A percentile compares a stretch with the other conserved stretches of the same genome.
These are phyloP conservation scores for Heliconius hewitsoni DNA, from an alignment of 1,140 invertebrate genomes.

Conservation along the genomic window DNA sequence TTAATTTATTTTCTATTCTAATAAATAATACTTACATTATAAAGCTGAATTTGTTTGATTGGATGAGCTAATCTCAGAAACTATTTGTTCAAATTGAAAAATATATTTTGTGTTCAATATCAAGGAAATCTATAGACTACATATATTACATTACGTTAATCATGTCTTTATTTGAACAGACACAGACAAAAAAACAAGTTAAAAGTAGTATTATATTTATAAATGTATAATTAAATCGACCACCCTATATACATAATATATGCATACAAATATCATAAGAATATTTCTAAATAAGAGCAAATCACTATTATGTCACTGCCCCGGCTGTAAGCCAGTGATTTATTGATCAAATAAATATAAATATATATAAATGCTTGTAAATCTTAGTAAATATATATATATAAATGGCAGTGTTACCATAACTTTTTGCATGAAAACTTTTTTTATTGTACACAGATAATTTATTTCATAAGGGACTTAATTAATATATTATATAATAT, in stretches of 20 bases:
- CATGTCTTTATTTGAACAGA: no score
- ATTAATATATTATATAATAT: background rate
- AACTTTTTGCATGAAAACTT: background rate
- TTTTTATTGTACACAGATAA: background rate
- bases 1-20: no score
- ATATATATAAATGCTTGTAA: constrained; percentile 7
- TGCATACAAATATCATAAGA: constrained; percentile 22
- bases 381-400: background rate
- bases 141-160: no score
- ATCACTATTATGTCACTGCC: constrained; percentile 27
- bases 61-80: no score
- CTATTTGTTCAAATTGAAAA: no score
- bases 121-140: no score
- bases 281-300: constrained; percentile 2
- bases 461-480: background rate
- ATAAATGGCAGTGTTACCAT: constrained; percentile 14
- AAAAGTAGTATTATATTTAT: no score
- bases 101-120: no score
- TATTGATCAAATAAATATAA: constrained; percentile 32
- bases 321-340: constrained; percentile 35
- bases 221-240: constrained; percentile 1
- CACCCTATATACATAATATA: constrained; percentile 5
- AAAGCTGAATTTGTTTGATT: no score
- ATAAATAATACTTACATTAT: no score
- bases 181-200: no score